Evolutionary conservation across 2,888 invertebrate species (phyloP).

Genomic region (Acronicta leporina): DNA sequence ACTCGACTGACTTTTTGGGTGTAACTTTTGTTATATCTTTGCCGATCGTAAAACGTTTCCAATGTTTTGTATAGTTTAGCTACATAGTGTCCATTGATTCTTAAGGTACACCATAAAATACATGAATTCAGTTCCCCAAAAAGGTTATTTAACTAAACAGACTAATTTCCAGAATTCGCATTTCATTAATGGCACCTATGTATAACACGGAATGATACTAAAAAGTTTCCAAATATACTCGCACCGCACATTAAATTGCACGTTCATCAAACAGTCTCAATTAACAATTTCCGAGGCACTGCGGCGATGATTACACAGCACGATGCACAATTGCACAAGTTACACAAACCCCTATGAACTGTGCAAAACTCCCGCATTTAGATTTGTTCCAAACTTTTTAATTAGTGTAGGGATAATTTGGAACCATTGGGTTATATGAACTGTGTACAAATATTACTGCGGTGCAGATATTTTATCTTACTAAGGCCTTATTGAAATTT

Average conservation of each 20-base stretch:
- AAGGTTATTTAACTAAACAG: no score
- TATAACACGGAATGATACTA: neutral
- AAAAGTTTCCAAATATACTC: neutral
- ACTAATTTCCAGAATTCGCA: no score
- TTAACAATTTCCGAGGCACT: neutral
- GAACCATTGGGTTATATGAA: neutral
- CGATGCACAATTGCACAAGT: conserved; percentile 2
- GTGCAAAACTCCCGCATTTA: neutral
- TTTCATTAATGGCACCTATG: no score
- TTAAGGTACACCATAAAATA: no score
- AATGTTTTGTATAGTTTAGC: no score
- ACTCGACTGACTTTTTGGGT: no score
- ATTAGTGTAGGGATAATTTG: neutral
- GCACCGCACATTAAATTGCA: neutral
- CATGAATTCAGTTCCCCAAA: no score
- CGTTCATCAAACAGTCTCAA: neutral
- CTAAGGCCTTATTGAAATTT: no score
- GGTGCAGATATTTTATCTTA: no score
- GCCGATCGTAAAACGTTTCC: no score
- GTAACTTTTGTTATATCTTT: no score
- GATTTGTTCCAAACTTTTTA: conserved; percentile 6
- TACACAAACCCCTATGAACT: conserved; percentile 15
- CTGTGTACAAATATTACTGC: neutral
- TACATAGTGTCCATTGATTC: no score
- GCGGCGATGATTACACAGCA: neutral